A percentile compares a stretch with the other conserved stretches of the same genome.
These are phyloP conservation scores for Podotricha telesiphe DNA, from an alignment of 2,888 invertebrate genomes.

Conservation along the genomic window DNA sequence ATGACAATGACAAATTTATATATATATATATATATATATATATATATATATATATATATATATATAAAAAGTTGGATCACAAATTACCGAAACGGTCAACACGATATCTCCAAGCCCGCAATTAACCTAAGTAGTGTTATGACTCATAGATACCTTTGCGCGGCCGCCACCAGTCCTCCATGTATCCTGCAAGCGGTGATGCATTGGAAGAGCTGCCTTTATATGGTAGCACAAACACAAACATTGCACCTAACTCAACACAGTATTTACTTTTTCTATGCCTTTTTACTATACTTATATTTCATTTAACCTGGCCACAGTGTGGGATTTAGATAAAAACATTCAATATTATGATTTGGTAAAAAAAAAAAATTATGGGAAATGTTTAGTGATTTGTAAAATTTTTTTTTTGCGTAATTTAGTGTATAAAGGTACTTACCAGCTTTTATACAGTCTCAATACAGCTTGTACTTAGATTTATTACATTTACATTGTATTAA, in stretches of 20 bases:
- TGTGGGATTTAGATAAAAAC: slow-evolving; percentile 1
- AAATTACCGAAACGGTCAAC: slow-evolving; percentile 5
- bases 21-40: no score
- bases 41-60: no score
- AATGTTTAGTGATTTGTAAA: not conserved
- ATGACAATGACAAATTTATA: not conserved
- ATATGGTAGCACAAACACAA: slow-evolving; percentile 85
- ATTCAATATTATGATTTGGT: not conserved
- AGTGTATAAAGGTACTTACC: slow-evolving; percentile 29
- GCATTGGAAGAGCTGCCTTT: slow-evolving; percentile 89
- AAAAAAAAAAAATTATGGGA: not conserved
- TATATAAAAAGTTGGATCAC: no score
- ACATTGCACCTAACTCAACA: slow-evolving; percentile 78
- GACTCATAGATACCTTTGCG: slow-evolving; percentile 92
- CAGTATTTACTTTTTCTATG: slow-evolving; percentile 78
- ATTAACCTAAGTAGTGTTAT: slow-evolving; percentile 52
- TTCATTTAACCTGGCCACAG: not conserved
- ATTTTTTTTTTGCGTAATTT: not conserved
- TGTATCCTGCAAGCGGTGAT: slow-evolving; percentile 97
- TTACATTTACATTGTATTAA: no score
- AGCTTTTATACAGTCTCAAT: not conserved
- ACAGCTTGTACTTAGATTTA: not conserved
- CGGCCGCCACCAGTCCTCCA: slow-evolving; percentile 99
- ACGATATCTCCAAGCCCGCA: slow-evolving; percentile 20
- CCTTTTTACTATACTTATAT: slow-evolving; percentile 34